Evolutionary conservation across 2,797 vertebrate genomes (phyloP).

Genomic region (Uromys caudimaculatus): DNA sequence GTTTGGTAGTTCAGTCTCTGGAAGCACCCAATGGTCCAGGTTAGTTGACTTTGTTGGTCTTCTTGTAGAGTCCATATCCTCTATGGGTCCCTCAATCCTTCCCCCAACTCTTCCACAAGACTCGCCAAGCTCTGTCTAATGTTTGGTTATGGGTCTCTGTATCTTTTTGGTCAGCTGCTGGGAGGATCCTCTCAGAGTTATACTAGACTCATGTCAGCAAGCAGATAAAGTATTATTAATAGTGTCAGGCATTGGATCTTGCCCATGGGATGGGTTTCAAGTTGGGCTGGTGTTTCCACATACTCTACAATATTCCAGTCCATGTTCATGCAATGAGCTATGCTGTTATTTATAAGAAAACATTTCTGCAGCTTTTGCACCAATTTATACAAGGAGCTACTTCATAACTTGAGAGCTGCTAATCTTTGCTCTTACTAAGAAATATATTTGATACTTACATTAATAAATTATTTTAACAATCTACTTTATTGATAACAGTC

Average conservation of each 20-base stretch:
- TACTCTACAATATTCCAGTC: not conserved
- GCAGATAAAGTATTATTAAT: not conserved
- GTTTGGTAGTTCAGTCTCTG: not conserved
- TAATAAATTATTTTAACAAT: not conserved
- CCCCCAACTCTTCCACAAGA: not conserved
- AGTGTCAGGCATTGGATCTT: not conserved
- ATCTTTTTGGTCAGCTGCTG: not conserved
- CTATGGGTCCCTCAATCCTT: not conserved
- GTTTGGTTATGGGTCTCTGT: not conserved
- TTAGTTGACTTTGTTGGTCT: not conserved
- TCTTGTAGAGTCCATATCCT: not conserved
- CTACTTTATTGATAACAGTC: not conserved
- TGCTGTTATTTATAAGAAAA: not conserved
- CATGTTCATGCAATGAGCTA: not conserved
- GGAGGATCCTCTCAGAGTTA: not conserved
- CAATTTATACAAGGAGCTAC: not conserved
- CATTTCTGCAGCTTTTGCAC: not conserved
- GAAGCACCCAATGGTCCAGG: not conserved
- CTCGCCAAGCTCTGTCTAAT: not conserved
- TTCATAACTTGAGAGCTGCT: not conserved
- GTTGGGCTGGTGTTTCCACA: not conserved
- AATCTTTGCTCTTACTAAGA: not conserved
- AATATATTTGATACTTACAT: not conserved
- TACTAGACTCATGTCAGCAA: not conserved
- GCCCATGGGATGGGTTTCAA: not conserved